Evolutionary conservation across 1,140 invertebrate species (phyloP), one percentile per base, ranked within the genome.

Genomic region (Sitophilus oryzae): DNA sequence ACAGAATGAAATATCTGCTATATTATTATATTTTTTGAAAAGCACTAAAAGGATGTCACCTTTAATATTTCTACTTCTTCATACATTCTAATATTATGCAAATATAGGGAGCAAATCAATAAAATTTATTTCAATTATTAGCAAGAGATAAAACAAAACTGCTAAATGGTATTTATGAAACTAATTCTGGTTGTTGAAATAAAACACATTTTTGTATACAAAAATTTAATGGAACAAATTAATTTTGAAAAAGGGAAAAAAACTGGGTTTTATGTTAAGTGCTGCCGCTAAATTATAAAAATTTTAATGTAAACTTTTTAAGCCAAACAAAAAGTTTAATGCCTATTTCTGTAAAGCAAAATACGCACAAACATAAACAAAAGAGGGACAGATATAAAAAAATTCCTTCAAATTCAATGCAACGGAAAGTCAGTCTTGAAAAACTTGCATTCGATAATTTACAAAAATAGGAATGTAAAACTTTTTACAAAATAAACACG

Each of bases 371-470:
- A 54, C 50, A 59, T 56, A 57, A 52, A 59, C 55, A 49, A 44
- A 45, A 11, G 25, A 30, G 25, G 11, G 11, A 30, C 25, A 56
- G 35, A 48, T 51, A 37, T 16, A 19, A 46, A 23, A 60, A 49
- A 18, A 30, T 45, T 50, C 42, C 37, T 45, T 25, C 25, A 38
- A 48, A 44, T 18, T 40, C 22, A 52, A 58, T 59, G 62, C 56
- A 64, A 64, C 62, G 58, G 59, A 63, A 61, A 60, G 60, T 65
- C 63, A 65, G 63, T 65, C 63, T 65, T 65, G 52, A 58, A 64
- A 61, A 56, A 64, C 45, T 43, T 56, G 52, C 61, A 60, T 61
- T 57, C 41, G 42, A 46, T 6, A 61, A 52, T 57, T 56, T 59
- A 59, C 54, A 30, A 30, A 62, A 59, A 64, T 53, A 45, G 56